Base-by-base conservation (phyloP, 2,113 vertebrate species). In the Ranitomeya imitator region DNA sequence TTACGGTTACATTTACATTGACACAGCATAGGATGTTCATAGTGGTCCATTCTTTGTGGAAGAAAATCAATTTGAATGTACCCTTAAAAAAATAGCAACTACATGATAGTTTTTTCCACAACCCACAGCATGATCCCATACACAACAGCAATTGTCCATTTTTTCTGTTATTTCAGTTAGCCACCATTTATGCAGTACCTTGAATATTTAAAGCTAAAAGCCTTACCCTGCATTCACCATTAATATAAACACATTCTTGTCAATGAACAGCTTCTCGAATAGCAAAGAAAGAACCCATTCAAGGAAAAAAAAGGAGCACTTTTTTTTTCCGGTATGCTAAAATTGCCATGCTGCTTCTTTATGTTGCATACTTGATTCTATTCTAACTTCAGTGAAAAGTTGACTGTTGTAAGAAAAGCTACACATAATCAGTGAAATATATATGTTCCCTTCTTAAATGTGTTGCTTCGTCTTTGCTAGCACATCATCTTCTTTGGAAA, bases 401-500 rank as follows among this genome's bases (percentile, higher is more conserved):
- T 26, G 26, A 16, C 55, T 74, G 26, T 45, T 76, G 2, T 7
- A 86, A 65, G 45, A 60, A 86, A 60, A 65, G 18, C 55, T 86
- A 61, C 19, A 74, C 8, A 26, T 74, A 83, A 83, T 88, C 65
- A 63, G 67, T 61, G 18, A 52, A 83, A 83, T 63, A 65, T 65
- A 82, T 63, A 83, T 65, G 60, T 83, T 65, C 45, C 73, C 18
- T 1, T 52, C 73, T 76, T 76, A 76, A 52, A 76, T 76, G 37
- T 76, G 52, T 76, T 76, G 73, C 73, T 55, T 69, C 67, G 6
- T 76, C 79, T 74, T 45, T 88, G 54, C 79, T 74, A 79, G 65
- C 86, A 83, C 79, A 82, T 79, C 78, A 80, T 74, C 79, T 81
- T 83, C 55, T 73, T 65, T 85, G 63, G 57, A 85, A 87, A 55